Evolutionary conservation across 2,113 vertebrate species (phyloP).

Genomic region (Tenrec ecaudatus): DNA sequence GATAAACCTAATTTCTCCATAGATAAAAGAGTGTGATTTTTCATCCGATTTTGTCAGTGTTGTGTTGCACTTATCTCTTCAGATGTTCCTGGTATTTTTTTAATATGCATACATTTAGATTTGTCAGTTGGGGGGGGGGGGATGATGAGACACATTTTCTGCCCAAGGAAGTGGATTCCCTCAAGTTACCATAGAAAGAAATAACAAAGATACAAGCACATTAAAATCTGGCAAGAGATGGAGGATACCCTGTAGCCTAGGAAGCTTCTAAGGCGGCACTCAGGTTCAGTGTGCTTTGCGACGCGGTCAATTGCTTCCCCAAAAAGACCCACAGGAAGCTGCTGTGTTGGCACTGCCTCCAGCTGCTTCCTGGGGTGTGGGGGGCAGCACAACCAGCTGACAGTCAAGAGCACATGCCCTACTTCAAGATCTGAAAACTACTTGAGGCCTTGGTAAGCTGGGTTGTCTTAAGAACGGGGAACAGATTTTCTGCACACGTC

Average conservation of each 20-base stretch:
- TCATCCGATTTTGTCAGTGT: constrained; percentile 87
- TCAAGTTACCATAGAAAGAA: constrained; percentile 52
- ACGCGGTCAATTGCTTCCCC: not conserved
- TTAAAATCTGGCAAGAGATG: constrained; percentile 54
- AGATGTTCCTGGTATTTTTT: constrained; percentile 69
- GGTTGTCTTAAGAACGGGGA: not conserved
- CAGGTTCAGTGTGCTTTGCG: constrained; percentile 30
- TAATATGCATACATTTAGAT: constrained; percentile 82
- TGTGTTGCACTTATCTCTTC: constrained; percentile 85
- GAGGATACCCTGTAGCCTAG: constrained; percentile 62
- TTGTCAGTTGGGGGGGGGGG: constrained; percentile 70
- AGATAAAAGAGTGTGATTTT: constrained; percentile 88
- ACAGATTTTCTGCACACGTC: not conserved
- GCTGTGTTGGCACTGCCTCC: not conserved
- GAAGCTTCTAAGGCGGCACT: constrained; percentile 65
- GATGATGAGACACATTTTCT: constrained; percentile 64
- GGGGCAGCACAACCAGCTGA: not conserved
- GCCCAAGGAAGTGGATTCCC: constrained; percentile 53
- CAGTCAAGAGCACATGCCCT: not conserved
- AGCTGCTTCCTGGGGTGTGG: not conserved
- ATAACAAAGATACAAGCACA: not conserved
- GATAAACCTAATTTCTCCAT: constrained; percentile 90
- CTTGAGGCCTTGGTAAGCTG: not conserved
- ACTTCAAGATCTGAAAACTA: not conserved
- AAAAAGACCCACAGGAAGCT: not conserved